Evolutionary conservation across 1,140 invertebrate species (phyloP).

Genomic region (Acromyrmex heyeri): DNA sequence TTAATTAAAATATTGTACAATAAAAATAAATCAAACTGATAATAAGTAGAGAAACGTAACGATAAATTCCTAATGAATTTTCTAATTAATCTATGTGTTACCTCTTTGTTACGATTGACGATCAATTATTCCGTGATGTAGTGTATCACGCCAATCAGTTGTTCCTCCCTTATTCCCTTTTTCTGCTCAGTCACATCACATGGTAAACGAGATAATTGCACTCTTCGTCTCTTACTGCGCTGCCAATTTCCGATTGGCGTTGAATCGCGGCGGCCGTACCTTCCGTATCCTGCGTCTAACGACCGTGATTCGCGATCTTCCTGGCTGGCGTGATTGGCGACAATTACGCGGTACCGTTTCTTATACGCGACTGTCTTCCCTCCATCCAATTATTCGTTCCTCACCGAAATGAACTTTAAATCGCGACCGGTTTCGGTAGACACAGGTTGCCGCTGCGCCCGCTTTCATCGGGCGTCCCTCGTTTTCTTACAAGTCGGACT

Average conservation of each 20-base stretch:
- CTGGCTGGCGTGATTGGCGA: conserved; percentile 78
- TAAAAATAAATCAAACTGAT: too few relatives aligned
- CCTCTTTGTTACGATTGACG: conserved; percentile 22
- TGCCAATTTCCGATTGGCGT: conserved; percentile 6
- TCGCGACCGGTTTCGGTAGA: conserved; percentile 67
- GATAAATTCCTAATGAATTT: conserved; percentile 31
- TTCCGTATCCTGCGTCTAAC: conserved; percentile 56
- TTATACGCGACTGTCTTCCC: conserved; percentile 43
- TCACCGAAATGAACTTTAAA: conserved; percentile 82
- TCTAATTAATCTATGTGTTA: conserved; percentile 62
- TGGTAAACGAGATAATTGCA: conserved; percentile 72
- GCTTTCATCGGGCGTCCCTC: conserved; percentile 30
- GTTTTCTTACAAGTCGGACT: conserved; percentile 60
- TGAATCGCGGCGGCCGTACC: conserved; percentile 9
- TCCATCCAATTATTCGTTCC: conserved; percentile 83
- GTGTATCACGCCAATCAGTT: conserved; percentile 57
- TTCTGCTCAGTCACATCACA: conserved; percentile 63
- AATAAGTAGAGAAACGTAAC: not conserved
- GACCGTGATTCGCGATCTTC: conserved; percentile 66
- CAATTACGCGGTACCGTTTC: conserved; percentile 78
- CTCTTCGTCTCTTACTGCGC: conserved; percentile 4
- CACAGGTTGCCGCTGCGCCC: conserved; percentile 18
- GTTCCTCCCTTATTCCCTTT: conserved; percentile 62
- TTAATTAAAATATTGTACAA: too few relatives aligned
- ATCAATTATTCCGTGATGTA: not conserved